Evolutionary conservation across 2,888 invertebrate genomes (phyloP), one percentile per base, ranked within the genome.

Genomic region (Lasiommata megera): DNA sequence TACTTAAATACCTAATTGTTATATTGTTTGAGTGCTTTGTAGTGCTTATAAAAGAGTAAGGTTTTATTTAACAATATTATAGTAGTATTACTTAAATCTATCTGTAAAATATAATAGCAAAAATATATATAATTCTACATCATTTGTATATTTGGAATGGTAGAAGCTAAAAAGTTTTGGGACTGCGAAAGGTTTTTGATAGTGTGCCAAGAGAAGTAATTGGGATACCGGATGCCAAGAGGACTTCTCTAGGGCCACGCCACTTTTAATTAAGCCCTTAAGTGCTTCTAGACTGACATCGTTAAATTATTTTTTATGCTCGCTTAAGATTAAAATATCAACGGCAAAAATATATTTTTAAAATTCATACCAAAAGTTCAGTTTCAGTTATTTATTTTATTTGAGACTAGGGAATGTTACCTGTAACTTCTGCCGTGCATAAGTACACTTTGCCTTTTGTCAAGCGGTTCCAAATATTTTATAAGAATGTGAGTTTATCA

Each of bases 191-290:
- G 44, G 54, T 31, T 54, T 56, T 58, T 58, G 58, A 54, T 44
- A 54, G 17, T 44, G 36, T 54, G 58, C 58, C 58, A 58, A 54
- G 38, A 17, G 28, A 31, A 50, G 54, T 50, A 54, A 58, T 58
- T 50, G 54, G 54, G 54, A 54, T 54, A 57, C 18, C 48, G 40
- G 52, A 12, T 31, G 40, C 40, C 52, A 16, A 31, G 17, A 12
- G 41, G 31, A 31, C 29, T 31, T 18, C 52, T 52, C 41, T 14
- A 52, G 52, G 52, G 52, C 29, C 17, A 52, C 31, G 52, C 16
- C 52, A 41, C 41, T 52, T 52, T 52, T 52, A 52, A 52, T 52
- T 52, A 41, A 31, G 40, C 41, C 52, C 52, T 52, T 41, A 52
- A 52, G 52, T 41, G 52, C 40, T 41, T 41, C 52, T 41, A 41